Percentiles rank a stretch among this genome's conserved stretches.
phyloP scores from a whole-genome alignment of 2,797 vertebrate genomes.

The Sardinella longiceps region DNA sequence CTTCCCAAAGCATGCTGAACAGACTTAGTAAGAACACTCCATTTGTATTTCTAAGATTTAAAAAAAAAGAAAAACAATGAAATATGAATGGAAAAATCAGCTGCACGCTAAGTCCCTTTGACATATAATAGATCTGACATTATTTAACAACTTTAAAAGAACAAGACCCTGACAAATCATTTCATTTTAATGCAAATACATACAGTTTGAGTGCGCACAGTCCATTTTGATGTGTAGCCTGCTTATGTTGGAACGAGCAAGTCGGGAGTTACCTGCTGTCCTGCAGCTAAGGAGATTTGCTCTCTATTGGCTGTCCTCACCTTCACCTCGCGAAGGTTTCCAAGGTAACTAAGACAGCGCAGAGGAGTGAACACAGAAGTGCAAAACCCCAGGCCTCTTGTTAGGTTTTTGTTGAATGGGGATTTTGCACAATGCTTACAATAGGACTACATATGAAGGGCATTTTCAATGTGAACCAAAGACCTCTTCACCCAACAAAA shows the following conservation, averaged over 20 bases:
- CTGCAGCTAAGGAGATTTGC: constrained; percentile 67
- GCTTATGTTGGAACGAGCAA: constrained; percentile 65
- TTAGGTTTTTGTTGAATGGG: constrained; percentile 62
- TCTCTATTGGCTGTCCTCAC: constrained; percentile 74
- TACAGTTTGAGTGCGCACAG: neutral
- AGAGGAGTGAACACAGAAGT: constrained; percentile 47
- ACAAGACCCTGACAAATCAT: neutral
- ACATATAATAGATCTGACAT: neutral
- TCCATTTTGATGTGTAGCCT: constrained; percentile 52
- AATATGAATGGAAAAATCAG: neutral
- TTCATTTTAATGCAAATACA: constrained; percentile 51
- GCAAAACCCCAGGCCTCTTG: constrained; percentile 50
- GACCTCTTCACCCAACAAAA: constrained; percentile 19
- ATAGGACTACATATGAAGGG: constrained; percentile 67
- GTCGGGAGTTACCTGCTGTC: constrained; percentile 71
- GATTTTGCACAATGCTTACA: constrained; percentile 64
- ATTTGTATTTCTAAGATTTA: neutral
- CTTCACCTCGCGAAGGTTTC: constrained; percentile 75
- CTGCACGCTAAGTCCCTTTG: neutral
- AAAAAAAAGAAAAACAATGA: too few relatives aligned
- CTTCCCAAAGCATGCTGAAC: neutral
- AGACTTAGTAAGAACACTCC: neutral
- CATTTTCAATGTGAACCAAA: neutral
- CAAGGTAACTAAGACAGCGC: constrained; percentile 68
- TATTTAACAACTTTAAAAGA: neutral